Conservation (phyloP, 2,113 vertebrate species). For the Emydocephalus ijimae region DNA sequence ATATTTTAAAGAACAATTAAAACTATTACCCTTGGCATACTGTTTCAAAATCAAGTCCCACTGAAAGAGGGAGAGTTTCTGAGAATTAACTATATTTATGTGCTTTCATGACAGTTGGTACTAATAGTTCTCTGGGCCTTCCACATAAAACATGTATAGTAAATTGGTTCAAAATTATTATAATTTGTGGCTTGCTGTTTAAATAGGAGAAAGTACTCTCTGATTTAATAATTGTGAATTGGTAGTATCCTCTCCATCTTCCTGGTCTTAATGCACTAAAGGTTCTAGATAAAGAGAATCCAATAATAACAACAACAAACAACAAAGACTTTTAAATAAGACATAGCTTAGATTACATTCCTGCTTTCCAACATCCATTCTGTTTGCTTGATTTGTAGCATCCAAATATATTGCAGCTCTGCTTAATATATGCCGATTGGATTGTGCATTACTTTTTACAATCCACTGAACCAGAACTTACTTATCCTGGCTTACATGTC, state of each 20-base stretch:
- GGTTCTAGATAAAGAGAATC: not conserved
- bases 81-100: not conserved
- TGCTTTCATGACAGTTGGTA: constrained; percentile 28
- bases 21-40: not conserved
- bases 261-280: not conserved
- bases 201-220: not conserved
- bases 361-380: not conserved
- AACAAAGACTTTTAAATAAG: not conserved
- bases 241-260: not conserved
- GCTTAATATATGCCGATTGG: not conserved
- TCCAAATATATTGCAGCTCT: not conserved
- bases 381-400: not conserved
- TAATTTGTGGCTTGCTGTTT: not conserved
- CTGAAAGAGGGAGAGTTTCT: not conserved
- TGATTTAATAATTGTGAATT: not conserved
- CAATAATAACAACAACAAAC: not conserved
- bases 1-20: constrained; percentile 39
- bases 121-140: constrained; percentile 3
- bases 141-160: not conserved
- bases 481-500: constrained; percentile 14
- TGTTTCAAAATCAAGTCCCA: not conserved
- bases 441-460: not conserved
- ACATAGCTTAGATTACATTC: not conserved
- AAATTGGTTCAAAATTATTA: not conserved
- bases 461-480: not conserved